Percentiles rank a stretch among this genome's conserved stretches.
Evolutionary conservation across 2,797 vertebrate genomes (phyloP).

Genomic region (Macropus fuliginosus): DNA sequence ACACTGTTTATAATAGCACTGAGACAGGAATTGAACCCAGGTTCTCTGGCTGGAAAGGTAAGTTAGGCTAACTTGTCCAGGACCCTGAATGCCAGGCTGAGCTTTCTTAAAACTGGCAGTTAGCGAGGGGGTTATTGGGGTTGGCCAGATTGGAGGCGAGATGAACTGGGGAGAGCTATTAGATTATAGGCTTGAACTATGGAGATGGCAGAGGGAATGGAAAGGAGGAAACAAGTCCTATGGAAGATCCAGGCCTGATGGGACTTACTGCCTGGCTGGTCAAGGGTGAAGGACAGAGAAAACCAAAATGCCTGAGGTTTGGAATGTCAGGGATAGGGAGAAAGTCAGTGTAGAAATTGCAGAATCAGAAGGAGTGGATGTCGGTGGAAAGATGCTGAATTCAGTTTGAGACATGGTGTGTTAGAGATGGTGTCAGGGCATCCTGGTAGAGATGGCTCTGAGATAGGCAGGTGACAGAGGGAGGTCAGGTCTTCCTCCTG

Average conservation of each 20-base stretch:
- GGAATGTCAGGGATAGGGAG: not conserved
- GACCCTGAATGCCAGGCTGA: not conserved
- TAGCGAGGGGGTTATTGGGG: not conserved
- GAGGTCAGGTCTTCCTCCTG: not conserved
- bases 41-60: not conserved
- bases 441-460: not conserved
- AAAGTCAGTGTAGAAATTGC: not conserved
- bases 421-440: not conserved
- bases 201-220: not conserved
- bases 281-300: not conserved
- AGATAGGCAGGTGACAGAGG: not conserved
- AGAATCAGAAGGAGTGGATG: not conserved
- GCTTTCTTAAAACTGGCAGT: not conserved
- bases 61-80: not conserved
- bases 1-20: not conserved
- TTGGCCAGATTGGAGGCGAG: not conserved
- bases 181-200: no score
- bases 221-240: not conserved
- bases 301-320: not conserved
- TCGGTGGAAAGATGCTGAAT: not conserved
- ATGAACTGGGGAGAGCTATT: not conserved
- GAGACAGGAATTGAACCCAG: not conserved
- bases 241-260: not conserved
- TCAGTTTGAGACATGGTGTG: not conserved
- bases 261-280: not conserved